Percentiles rank a stretch among this genome's conserved stretches.
phyloP scores from a whole-genome alignment of 2,888 invertebrate genomes.

The Xestia sexstrigata region DNA sequence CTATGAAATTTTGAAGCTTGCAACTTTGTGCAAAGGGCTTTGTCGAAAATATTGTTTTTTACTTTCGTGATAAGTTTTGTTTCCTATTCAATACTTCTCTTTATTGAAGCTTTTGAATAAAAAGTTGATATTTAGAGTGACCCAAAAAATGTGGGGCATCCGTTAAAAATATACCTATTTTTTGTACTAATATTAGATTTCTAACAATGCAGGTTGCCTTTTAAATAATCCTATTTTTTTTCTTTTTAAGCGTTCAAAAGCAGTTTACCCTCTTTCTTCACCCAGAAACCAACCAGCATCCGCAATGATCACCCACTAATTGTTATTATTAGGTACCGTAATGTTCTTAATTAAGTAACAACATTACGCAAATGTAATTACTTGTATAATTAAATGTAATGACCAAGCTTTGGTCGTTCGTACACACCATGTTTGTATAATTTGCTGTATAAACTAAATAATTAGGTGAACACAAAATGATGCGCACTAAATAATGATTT shows the following conservation, averaged over 20 bases:
- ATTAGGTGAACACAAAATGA: slow-evolving; percentile 37
- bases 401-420: slow-evolving; percentile 34
- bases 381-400: slow-evolving; percentile 58
- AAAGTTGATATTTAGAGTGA: background rate
- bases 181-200: background rate
- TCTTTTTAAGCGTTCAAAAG: background rate
- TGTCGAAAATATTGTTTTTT: background rate
- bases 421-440: slow-evolving; percentile 50
- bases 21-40: background rate
- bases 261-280: background rate
- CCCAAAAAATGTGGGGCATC: background rate
- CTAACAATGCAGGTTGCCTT: background rate
- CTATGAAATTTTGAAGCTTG: slow-evolving; percentile 8
- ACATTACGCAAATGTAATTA: slow-evolving; percentile 53
- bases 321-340: slow-evolving; percentile 38
- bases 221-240: background rate
- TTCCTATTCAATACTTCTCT: background rate
- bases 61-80: background rate
- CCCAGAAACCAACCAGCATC: background rate
- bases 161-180: too few species aligned
- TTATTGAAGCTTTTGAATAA: background rate
- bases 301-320: slow-evolving; percentile 33
- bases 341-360: slow-evolving; percentile 52
- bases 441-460: slow-evolving; percentile 41
- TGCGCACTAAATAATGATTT: slow-evolving; percentile 32